Conservation (phyloP, 2,888 invertebrate genomes). For the Cephus pulcher region DNA sequence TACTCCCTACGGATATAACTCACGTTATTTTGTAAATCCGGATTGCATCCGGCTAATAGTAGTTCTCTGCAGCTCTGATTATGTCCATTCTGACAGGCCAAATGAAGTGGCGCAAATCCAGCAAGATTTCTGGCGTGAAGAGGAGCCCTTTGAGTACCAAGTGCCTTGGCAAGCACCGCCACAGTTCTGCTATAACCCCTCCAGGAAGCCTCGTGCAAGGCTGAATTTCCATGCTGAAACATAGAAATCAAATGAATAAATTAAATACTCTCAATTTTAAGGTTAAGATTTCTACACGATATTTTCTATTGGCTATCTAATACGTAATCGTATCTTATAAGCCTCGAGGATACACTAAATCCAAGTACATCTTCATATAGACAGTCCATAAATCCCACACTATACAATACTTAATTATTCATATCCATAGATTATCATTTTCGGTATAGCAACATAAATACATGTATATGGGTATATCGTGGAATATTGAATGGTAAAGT, state of each 20-base stretch:
- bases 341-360: neutral
- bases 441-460: neutral
- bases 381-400: neutral
- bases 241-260: conserved; percentile 2
- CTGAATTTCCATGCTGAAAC: conserved; percentile 90
- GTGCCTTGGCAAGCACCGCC: conserved; percentile 77
- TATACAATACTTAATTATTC: neutral
- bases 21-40: conserved; percentile 92
- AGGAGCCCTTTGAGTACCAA: conserved; percentile 74
- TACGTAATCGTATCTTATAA: neutral
- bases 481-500: neutral
- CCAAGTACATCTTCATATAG: neutral
- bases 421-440: neutral
- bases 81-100: conserved; percentile 96
- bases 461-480: neutral
- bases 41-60: conserved; percentile 86
- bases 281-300: neutral
- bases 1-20: conserved; percentile 44
- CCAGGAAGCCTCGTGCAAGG: conserved; percentile 95
- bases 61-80: conserved; percentile 93
- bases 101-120: conserved; percentile 93
- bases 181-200: conserved; percentile 91
- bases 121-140: conserved; percentile 80
- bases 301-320: neutral
- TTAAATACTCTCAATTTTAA: neutral